These are phyloP conservation scores for Turdus rufiventris DNA, from an alignment of 2,113 vertebrate genomes.

Conservation along the genomic window DNA sequence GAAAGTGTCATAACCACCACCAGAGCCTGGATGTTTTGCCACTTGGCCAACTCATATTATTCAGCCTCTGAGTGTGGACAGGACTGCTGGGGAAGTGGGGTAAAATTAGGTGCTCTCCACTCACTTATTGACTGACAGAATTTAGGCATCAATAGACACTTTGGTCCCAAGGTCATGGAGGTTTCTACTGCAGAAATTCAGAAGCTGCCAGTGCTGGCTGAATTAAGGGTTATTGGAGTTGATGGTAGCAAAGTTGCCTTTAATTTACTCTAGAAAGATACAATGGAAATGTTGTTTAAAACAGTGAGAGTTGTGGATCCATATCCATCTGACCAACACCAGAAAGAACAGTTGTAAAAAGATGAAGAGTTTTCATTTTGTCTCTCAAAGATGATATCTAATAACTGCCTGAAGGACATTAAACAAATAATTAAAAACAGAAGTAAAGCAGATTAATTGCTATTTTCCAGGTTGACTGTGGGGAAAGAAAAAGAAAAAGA, in stretches of 20 bases:
- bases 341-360: neutral
- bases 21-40: neutral
- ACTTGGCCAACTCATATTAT: accelerated
- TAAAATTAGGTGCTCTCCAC: neutral
- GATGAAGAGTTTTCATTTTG: neutral
- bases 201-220: neutral
- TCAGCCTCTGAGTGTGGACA: neutral
- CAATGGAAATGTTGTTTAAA: neutral
- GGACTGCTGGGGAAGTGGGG: neutral
- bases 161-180: neutral
- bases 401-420: neutral
- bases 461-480: neutral
- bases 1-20: neutral
- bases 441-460: neutral
- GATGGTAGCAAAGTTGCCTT: neutral
- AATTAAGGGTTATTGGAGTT: neutral
- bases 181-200: neutral
- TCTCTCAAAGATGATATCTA: neutral
- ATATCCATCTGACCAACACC: neutral
- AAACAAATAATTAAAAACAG: neutral
- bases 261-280: neutral
- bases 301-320: neutral
- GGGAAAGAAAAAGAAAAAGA: neutral
- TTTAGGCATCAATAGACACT: neutral
- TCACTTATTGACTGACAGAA: neutral